Evolutionary conservation across 2,888 invertebrate species (phyloP).

Genomic region (Marasmarcha lunaedactyla): DNA sequence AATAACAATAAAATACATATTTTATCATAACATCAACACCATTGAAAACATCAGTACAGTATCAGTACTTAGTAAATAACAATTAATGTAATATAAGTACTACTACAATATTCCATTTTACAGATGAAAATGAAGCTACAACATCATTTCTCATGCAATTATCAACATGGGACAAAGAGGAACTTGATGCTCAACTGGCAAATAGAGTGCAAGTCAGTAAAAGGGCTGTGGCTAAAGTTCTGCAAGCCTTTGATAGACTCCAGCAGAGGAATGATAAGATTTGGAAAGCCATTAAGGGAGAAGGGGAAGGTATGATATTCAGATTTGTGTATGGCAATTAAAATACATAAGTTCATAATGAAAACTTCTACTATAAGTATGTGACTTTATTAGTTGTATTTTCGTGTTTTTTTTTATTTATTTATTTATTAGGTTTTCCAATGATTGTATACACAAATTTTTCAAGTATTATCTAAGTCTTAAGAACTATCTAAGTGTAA

Average conservation of each 20-base stretch:
- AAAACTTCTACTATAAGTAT: no score
- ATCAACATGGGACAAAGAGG: conserved; percentile 98
- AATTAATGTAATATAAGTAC: no score
- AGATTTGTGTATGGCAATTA: conserved; percentile 5
- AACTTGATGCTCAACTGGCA: conserved; percentile 94
- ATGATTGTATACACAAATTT: no score
- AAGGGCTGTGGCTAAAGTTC: conserved; percentile 94
- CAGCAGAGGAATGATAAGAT: conserved; percentile 97
- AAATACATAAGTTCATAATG: no score
- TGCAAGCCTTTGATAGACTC: conserved; percentile 95
- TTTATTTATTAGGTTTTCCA: no score
- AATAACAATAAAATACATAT: no score
- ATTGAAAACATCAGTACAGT: no score
- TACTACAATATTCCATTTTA: no score
- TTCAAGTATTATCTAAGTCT: no score
- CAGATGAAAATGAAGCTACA: conserved; percentile 96
- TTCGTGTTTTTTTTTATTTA: neutral
- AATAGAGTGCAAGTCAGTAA: conserved; percentile 97
- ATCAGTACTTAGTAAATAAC: no score
- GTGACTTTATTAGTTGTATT: neutral
- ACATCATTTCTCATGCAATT: conserved; percentile 95
- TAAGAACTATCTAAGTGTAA: no score
- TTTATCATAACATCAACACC: no score
- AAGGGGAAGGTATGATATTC: conserved; percentile 79
- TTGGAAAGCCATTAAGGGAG: conserved; percentile 87